phyloP scores from a whole-genome alignment of 1,140 invertebrate genomes.

The Calliphora vicina region DNA sequence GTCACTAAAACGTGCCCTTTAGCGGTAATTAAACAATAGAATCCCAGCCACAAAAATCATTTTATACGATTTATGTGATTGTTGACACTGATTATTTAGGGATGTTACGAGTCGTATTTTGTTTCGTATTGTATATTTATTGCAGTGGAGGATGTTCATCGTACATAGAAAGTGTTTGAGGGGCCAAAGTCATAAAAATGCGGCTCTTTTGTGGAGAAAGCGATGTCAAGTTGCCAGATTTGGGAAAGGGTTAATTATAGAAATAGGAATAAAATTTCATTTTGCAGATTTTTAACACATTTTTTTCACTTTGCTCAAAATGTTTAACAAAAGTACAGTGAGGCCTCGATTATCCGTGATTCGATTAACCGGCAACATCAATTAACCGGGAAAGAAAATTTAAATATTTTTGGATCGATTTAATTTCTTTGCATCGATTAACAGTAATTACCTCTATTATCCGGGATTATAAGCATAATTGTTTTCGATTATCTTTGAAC shows the following conservation, averaged over 20 bases:
- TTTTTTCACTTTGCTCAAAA: too few relatives aligned
- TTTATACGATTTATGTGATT: slow-evolving; percentile 23
- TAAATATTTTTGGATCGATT: too few relatives aligned
- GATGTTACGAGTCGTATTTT: background rate
- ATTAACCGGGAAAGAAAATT: too few relatives aligned
- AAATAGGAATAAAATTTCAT: too few relatives aligned
- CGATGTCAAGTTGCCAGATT: background rate
- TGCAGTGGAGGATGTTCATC: background rate
- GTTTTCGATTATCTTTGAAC: too few relatives aligned
- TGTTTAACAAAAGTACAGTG: too few relatives aligned
- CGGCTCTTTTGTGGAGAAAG: background rate
- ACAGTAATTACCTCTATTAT: too few relatives aligned
- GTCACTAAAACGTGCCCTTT: slow-evolving; percentile 34
- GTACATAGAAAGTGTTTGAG: background rate
- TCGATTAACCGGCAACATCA: too few relatives aligned
- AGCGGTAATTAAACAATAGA: slow-evolving; percentile 32
- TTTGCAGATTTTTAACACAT: too few relatives aligned
- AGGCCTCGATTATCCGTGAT: too few relatives aligned
- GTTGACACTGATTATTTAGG: slow-evolving; percentile 1
- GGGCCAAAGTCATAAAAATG: background rate
- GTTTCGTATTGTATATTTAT: background rate
- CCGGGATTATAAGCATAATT: too few relatives aligned
- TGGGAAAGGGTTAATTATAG: background rate
- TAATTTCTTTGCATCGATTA: too few relatives aligned
- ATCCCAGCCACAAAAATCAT: slow-evolving; percentile 7